Base-by-base conservation (phyloP, 1,140 invertebrate species). In the Lordiphosa collinella region DNA sequence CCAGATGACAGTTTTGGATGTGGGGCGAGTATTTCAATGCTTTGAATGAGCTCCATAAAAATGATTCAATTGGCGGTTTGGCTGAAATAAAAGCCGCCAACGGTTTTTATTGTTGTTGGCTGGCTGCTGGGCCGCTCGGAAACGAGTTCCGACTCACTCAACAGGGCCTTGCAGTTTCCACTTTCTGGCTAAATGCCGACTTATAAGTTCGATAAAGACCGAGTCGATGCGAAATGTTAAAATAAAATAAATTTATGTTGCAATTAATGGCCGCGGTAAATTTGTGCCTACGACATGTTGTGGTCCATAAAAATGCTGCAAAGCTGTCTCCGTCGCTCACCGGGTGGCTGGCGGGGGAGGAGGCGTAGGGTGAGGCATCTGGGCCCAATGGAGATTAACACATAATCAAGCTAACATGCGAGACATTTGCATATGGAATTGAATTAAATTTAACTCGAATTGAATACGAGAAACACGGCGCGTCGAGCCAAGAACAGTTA, bases 181-280 rank as follows among this genome's bases (percentile, higher is more conserved):
- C 40, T 63, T 56, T 51, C 62, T 49, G 53, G 12, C 53, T 74
- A 84, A 84, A 78, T 66, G 72, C 57, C 63, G 78, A 68, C 66
- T 72, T 82, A 84, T 78, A 82, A 72, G 62, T 68, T 53, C 58
- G 78, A 76, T 84, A 71, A 68, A 68, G 63, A 62, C 71, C 40
- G 31, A 29, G 22, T 14, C 51, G 64, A 85, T 84, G 78, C 78
- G 78, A 84, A 84, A 84, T 84, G 78, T 78, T 78, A 84, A 84
- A 84, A 84, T 84, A 85, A 84, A 84, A 84, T 56, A 78, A 84
- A 84, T 84, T 84, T 85, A 84, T 85, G 78, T 84, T 84, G 80
- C 78, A 84, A 84, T 84, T 84, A 84, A 84, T 78, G 73, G 60
- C 51, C n/a, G 34, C 78, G 57, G 78, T 84, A 84, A 84, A 84